Evolutionary conservation across 2,797 vertebrate genomes (phyloP).

Genomic region (Octomys mimax): DNA sequence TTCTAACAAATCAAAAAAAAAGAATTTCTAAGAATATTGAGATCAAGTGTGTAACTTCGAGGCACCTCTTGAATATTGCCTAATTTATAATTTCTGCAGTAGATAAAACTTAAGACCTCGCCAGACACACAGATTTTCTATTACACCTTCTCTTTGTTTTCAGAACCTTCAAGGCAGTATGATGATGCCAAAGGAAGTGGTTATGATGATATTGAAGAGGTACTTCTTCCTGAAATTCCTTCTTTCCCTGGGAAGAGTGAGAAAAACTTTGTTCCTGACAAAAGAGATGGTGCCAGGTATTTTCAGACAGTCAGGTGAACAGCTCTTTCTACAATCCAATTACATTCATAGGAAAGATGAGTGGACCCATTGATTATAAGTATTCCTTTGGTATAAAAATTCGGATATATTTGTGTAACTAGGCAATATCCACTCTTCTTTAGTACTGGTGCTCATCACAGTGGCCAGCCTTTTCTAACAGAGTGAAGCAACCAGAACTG

Average conservation of each 20-base stretch:
- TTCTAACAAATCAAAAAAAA: too few species aligned
- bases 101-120: background rate
- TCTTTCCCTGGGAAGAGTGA: background rate
- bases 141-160: background rate
- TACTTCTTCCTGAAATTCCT: background rate
- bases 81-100: background rate
- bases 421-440: background rate
- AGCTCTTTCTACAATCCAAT: background rate
- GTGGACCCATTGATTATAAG: background rate
- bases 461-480: too few species aligned
- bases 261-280: background rate
- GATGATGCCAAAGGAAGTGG: background rate
- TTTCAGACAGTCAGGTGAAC: background rate
- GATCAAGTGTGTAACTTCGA: background rate
- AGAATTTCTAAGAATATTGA: background rate
- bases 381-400: background rate
- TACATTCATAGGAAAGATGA: background rate
- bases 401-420: background rate
- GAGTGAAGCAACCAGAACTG: too few species aligned
- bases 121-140: background rate
- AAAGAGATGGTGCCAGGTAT: background rate
- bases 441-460: too few species aligned
- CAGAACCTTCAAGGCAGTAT: background rate
- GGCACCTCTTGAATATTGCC: background rate
- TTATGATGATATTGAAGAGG: slow-evolving; percentile 47